These are phyloP conservation scores for Leucoraja erinaceus DNA, from an alignment of 2,113 vertebrate species.

Conservation along the genomic window DNA sequence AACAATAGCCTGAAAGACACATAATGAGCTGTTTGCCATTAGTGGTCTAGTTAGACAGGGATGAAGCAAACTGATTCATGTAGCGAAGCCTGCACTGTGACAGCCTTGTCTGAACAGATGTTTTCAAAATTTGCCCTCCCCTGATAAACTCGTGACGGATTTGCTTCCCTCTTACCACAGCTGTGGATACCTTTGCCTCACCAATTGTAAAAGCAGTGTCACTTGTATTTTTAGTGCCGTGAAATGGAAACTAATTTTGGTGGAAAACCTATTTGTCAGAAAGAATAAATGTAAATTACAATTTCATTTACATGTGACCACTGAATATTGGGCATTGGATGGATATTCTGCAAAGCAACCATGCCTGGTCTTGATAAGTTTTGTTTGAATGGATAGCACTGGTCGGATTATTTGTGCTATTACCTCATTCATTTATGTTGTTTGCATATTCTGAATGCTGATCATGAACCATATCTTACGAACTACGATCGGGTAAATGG, in stretches of 20 bases:
- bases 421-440: background rate
- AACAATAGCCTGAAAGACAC: slow-evolving; percentile 60
- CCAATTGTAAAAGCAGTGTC: background rate
- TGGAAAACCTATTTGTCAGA: background rate
- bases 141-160: slow-evolving; percentile 21
- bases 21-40: slow-evolving; percentile 64
- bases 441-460: background rate
- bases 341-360: background rate
- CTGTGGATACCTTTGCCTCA: background rate
- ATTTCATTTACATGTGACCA: background rate
- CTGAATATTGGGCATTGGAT: background rate
- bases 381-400: no score
- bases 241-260: background rate
- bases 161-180: slow-evolving; percentile 1
- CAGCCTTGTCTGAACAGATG: slow-evolving; percentile 36
- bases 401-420: background rate
- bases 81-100: slow-evolving; percentile 26
- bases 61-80: slow-evolving; percentile 45
- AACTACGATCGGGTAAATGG: background rate
- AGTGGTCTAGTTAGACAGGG: slow-evolving; percentile 55
- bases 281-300: background rate
- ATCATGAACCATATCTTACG: background rate
- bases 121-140: slow-evolving; percentile 29
- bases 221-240: background rate
- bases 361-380: background rate